Conservation (phyloP, 1,140 invertebrate genomes). For the Drosophila pallidifrons region DNA sequence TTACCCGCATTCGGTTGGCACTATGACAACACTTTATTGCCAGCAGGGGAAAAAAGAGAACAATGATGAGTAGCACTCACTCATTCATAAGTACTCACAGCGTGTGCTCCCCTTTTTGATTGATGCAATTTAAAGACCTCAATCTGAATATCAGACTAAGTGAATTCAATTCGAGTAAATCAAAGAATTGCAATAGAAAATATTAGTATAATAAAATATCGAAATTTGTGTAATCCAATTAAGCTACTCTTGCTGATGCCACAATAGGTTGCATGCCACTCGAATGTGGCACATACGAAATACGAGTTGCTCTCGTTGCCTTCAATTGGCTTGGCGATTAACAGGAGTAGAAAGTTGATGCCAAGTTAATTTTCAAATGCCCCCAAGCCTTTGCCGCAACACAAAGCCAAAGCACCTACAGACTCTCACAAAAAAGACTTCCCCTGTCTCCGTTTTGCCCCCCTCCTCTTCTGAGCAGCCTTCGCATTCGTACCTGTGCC, state of each 20-base stretch:
- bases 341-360: slow-evolving; percentile 14
- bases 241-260: background rate
- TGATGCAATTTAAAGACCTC: background rate
- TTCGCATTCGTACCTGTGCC: slow-evolving; percentile 18
- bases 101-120: background rate
- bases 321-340: slow-evolving; percentile 21
- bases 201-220: too few relatives aligned
- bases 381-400: slow-evolving; percentile 17
- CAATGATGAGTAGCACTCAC: slow-evolving; percentile 8
- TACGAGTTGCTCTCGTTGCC: background rate
- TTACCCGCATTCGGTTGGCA: background rate
- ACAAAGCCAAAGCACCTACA: slow-evolving; percentile 20
- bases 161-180: background rate
- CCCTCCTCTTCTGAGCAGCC: too few relatives aligned
- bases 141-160: background rate
- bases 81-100: background rate
- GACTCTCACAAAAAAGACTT: too few relatives aligned
- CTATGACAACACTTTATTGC: slow-evolving; percentile 9
- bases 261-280: slow-evolving; percentile 17
- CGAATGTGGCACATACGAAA: background rate
- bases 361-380: slow-evolving; percentile 44
- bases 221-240: background rate
- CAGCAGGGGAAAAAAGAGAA: background rate
- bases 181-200: too few relatives aligned
- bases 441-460: background rate